These are phyloP conservation scores for Euplexia lucipara DNA, from an alignment of 2,888 invertebrate genomes.

Conservation along the genomic window DNA sequence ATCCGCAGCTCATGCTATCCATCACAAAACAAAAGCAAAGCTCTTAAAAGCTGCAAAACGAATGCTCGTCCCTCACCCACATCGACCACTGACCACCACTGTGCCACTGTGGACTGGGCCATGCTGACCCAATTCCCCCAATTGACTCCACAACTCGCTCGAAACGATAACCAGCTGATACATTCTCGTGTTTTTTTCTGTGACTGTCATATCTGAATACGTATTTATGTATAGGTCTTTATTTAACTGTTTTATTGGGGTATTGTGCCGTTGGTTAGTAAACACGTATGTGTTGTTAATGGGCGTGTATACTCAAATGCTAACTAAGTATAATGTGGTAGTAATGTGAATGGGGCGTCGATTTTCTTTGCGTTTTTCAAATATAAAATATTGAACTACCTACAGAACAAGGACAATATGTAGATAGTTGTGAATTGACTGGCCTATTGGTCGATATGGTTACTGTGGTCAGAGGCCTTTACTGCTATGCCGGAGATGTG, in stretches of 20 bases:
- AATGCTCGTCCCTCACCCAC: slow-evolving; percentile 47
- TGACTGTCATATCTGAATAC: slow-evolving; percentile 35
- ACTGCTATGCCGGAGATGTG: no score
- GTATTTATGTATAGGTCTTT: slow-evolving; percentile 21
- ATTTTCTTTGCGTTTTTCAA: not conserved
- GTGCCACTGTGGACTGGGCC: slow-evolving; percentile 31
- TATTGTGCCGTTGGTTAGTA: slow-evolving; percentile 13
- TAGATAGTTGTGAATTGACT: no score
- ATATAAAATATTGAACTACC: no score
- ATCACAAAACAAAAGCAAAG: slow-evolving; percentile 51
- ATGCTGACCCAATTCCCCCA: slow-evolving; percentile 60
- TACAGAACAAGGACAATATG: no score
- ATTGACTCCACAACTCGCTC: slow-evolving; percentile 52
- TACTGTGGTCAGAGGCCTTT: no score
- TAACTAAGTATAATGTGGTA: no score
- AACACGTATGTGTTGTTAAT: slow-evolving; percentile 29
- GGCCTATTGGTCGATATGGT: no score
- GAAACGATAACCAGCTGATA: slow-evolving; percentile 60
- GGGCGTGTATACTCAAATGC: no score
- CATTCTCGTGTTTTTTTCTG: slow-evolving; percentile 56
- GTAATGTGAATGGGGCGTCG: not conserved
- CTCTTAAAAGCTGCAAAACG: slow-evolving; percentile 60
- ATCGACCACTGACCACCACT: slow-evolving; percentile 53
- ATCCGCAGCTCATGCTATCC: slow-evolving; percentile 33
- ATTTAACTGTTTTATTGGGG: slow-evolving; percentile 29